These are phyloP conservation scores for Psilanteris sp. DNA, from an alignment of 1,140 invertebrate species.

Conservation along the genomic window DNA sequence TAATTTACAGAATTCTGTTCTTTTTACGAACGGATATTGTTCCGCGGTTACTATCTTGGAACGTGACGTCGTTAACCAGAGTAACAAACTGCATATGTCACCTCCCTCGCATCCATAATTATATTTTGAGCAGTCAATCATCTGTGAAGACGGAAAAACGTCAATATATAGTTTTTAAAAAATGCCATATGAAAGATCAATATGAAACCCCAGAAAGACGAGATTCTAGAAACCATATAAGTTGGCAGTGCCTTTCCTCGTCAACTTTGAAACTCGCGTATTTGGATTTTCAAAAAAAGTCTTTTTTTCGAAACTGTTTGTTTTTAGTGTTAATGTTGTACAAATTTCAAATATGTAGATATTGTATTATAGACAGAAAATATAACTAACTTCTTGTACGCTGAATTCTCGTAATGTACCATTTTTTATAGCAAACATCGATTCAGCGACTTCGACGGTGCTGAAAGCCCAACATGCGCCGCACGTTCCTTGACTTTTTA, in stretches of 20 bases:
- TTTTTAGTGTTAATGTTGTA: too few relatives aligned
- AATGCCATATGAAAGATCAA: too few relatives aligned
- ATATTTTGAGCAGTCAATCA: constrained; percentile 89
- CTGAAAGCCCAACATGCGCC: constrained; percentile 95
- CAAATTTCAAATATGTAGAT: too few relatives aligned
- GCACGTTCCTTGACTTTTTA: constrained; percentile 88
- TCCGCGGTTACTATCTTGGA: constrained; percentile 81
- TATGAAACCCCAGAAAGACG: too few relatives aligned
- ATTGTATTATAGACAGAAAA: too few relatives aligned
- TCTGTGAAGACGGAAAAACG: constrained; percentile 78
- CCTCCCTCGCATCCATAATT: constrained; percentile 91
- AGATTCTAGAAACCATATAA: too few relatives aligned
- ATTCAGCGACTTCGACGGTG: constrained; percentile 87
- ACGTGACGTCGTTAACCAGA: constrained; percentile 85
- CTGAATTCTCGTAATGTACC: constrained; percentile 84
- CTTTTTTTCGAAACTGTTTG: too few relatives aligned
- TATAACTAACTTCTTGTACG: constrained; percentile 87
- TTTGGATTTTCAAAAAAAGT: too few relatives aligned
- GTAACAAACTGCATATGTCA: constrained; percentile 87
- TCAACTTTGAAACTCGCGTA: too few relatives aligned
- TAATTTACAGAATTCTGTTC: constrained; percentile 81
- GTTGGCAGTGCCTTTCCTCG: too few relatives aligned
- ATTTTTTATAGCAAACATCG: constrained; percentile 86
- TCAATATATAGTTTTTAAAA: too few relatives aligned
- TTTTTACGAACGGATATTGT: constrained; percentile 85